Evolutionary conservation across 2,113 vertebrate species (phyloP).

Genomic region (Podarcis cretensis): DNA sequence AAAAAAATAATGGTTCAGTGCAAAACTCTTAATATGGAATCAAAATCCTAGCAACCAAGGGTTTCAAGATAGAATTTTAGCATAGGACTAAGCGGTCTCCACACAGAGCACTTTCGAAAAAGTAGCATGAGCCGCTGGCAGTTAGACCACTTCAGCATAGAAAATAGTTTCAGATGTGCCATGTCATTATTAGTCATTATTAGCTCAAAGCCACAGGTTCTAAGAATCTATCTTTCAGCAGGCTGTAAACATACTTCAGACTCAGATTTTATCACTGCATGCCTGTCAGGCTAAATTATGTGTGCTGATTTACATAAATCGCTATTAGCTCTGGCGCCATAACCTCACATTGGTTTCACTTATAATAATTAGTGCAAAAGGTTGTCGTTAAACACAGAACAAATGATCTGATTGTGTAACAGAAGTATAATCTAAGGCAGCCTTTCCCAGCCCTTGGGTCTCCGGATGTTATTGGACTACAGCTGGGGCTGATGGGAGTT

Average conservation of each 20-base stretch:
- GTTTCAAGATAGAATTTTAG: neutral
- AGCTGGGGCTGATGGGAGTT: too few species aligned
- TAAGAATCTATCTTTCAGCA: neutral
- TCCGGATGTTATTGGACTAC: too few species aligned
- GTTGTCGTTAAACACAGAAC: slow-evolving; percentile 4
- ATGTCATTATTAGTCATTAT: neutral
- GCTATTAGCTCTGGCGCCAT: neutral
- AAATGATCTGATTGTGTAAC: neutral
- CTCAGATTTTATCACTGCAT: neutral
- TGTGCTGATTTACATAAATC: neutral
- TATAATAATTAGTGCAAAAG: slow-evolving; percentile 12
- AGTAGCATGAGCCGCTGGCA: neutral
- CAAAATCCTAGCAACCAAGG: neutral
- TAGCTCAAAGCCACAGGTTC: neutral
- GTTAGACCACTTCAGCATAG: neutral
- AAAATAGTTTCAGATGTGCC: neutral
- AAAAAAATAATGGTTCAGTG: slow-evolving; percentile 10
- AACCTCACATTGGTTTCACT: neutral
- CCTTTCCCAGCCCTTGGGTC: too few species aligned
- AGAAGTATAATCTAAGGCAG: too few species aligned
- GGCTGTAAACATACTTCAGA: neutral
- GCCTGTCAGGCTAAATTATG: neutral
- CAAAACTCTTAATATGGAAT: neutral
- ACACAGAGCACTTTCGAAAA: neutral
- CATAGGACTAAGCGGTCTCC: neutral